Base-by-base conservation (phyloP, 2,797 vertebrate species). In the Catamblyrhynchus diadema region DNA sequence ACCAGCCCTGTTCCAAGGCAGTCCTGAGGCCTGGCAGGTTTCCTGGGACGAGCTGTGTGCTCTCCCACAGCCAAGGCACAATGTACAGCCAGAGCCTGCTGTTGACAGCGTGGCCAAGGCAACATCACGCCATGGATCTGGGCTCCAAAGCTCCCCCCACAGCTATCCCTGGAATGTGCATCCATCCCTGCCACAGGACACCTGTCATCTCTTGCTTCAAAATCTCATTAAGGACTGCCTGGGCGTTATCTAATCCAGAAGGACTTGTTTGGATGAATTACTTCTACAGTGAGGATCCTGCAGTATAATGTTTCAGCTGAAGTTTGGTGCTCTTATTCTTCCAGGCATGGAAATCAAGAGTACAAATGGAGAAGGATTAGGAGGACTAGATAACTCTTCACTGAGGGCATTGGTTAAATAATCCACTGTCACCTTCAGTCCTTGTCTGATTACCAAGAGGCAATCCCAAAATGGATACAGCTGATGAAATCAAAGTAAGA, bases 251-350 rank as follows among this genome's bases (percentile, higher is more conserved):
- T 85, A 72, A 74, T 50, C 35, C 39, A 80, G 71, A 90, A 90
- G 48, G 57, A 80, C 50, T 87, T 77, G 61, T 87, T 87, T 67
- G 61, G 86, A 85, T 85, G 6, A 89, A 91, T 92, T 85, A 85
- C 61, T 89, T 85, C 75, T 84, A 21, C 54, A 48, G 28, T 10
- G 35, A 83, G 17, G 50, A 88, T 59, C 32, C 51, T 71, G 61
- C 32, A 35, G 45, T 61, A 37, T 87, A 89, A 82, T 17, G 6
- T 91, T 95, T 67, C 93, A 85, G 57, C 44, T 79, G 0, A 84
- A 84, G 56, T 80, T 89, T 80, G 32, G 35, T 70, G 39, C 28
- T 64, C 35, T 80, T 88, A 48, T 19, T 77, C 67, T 82, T 71
- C 24, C 18, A 61, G 50, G n/a, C 24, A 30, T 13, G n/a, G 20